Base-by-base conservation (phyloP, 2,888 invertebrate genomes). In the Ctena decussata region DNA sequence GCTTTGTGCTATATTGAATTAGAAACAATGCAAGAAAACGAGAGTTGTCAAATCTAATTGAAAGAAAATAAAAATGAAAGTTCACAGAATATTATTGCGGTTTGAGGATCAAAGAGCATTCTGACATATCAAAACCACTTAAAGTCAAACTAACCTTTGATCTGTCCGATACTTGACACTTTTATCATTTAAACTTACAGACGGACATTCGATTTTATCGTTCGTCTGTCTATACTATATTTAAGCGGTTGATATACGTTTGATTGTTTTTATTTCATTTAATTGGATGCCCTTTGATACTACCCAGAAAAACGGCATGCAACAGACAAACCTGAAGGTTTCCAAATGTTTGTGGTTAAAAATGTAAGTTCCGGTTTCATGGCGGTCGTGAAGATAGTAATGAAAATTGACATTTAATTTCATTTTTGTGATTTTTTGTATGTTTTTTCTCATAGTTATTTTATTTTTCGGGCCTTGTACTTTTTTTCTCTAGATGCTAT, bases 381-480 rank as follows among this genome's bases (percentile, higher is more conserved):
- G 65, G 35, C 24, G 32, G 65, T 30, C 12, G 65, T 35, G 65
- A 12, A 24, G 12, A 18, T 8, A 35, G 5, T 65, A 65, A 65
- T 65, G 35, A 65, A 65, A 35, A 65, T 24, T 65, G 65, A 65
- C 65, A 35, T 65, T 65, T 65, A 65, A 65, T 65, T 65, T 65
- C 35, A 11, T 12, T 65, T 35, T 35, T 35, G 11, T 46, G 12
- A 46, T 46, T 46, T 46, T 46, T 46, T 46, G 8, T n/a, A 21
- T 46, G 6, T 21, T 46, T n/a, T n/a, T n/a, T n/a, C n/a, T n/a
- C n/a, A n/a, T n/a, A n/a, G n/a, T n/a, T n/a, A n/a, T n/a, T n/a
- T n/a, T n/a, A n/a, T n/a, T n/a, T n/a, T n/a, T n/a, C n/a, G n/a
- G n/a, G n/a, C n/a, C n/a, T n/a, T n/a, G n/a, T n/a, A n/a, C n/a